phyloP scores from a whole-genome alignment of 2,113 vertebrate genomes.

The Emberiza fucata region DNA sequence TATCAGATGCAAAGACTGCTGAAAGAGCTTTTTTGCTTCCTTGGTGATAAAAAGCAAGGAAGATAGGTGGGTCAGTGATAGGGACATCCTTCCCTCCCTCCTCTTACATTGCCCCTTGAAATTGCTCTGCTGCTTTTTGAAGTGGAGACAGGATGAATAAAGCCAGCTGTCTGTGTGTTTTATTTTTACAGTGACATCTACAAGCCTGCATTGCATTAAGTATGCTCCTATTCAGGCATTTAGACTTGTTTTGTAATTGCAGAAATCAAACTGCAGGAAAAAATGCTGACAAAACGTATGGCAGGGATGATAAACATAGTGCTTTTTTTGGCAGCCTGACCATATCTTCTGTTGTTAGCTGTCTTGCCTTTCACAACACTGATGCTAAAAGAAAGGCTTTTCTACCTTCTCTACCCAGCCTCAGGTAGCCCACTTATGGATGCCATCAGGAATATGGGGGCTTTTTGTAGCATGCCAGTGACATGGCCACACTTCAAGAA shows the following conservation, averaged over 20 bases:
- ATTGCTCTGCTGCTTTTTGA: conserved; percentile 24
- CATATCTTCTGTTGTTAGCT: conserved; percentile 37
- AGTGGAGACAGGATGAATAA: conserved; percentile 44
- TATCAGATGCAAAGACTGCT: conserved; percentile 43
- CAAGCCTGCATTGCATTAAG: conserved; percentile 45
- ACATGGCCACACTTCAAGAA: background rate
- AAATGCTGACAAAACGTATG: conserved; percentile 48
- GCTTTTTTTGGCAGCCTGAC: conserved; percentile 44
- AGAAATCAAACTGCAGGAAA: conserved; percentile 57
- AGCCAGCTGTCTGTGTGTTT: conserved; percentile 54
- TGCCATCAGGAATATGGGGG: background rate
- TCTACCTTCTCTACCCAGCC: background rate
- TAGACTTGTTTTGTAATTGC: conserved; percentile 60
- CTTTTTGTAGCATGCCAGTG: background rate
- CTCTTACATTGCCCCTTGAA: conserved; percentile 5
- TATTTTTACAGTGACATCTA: conserved; percentile 56
- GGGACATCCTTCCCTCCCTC: background rate
- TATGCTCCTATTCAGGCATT: conserved; percentile 11
- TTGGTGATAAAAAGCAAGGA: conserved; percentile 2
- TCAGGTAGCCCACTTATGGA: background rate
- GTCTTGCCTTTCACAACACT: conserved; percentile 43
- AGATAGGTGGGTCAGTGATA: conserved; percentile 18
- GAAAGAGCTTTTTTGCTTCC: conserved; percentile 50
- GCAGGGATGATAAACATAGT: conserved; percentile 50
- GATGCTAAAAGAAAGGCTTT: conserved; percentile 17